These are phyloP conservation scores for Tyria jacobaeae DNA, from an alignment of 2,888 invertebrate species.

Conservation along the genomic window DNA sequence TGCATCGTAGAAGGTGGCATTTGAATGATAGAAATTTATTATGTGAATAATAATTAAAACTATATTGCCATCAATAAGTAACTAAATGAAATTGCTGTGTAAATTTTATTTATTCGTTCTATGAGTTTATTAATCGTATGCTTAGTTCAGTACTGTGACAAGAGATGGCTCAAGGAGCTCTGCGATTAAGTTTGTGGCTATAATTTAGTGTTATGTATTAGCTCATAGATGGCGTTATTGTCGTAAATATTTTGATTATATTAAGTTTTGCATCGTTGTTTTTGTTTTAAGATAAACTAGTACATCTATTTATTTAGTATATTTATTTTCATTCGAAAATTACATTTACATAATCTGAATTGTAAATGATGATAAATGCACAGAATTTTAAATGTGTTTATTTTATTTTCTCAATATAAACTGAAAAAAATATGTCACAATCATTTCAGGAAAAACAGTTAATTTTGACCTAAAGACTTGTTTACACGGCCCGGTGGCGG, in stretches of 20 bases:
- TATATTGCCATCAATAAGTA: conserved; percentile 34
- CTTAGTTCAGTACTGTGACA: background rate
- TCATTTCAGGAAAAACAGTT: conserved; percentile 38
- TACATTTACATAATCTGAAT: conserved; percentile 2
- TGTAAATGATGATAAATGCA: conserved; percentile 4
- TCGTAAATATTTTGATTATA: background rate
- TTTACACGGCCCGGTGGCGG: conserved; percentile 72
- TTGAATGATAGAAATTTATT: conserved; percentile 26
- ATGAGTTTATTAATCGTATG: background rate
- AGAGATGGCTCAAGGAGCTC: conserved; percentile 15
- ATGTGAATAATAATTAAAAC: conserved; percentile 31
- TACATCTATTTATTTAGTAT: background rate
- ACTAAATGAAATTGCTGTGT: conserved; percentile 24
- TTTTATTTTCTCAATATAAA: conserved; percentile 1
- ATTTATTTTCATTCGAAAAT: conserved; percentile 2
- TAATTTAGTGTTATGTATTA: background rate
- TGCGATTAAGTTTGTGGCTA: background rate
- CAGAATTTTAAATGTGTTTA: conserved; percentile 10
- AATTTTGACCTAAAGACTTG: conserved; percentile 59
- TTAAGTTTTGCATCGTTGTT: no score
- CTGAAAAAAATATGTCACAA: conserved; percentile 18
- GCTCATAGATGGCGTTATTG: background rate
- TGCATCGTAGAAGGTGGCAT: conserved; percentile 27
- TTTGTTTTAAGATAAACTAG: background rate
- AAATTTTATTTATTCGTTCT: conserved; percentile 13